Evolutionary conservation across 92 coral and sea anemone genomes (phyloP), one percentile per base, ranked within the genome.

Genomic region (Chrysogorgia sp.): DNA sequence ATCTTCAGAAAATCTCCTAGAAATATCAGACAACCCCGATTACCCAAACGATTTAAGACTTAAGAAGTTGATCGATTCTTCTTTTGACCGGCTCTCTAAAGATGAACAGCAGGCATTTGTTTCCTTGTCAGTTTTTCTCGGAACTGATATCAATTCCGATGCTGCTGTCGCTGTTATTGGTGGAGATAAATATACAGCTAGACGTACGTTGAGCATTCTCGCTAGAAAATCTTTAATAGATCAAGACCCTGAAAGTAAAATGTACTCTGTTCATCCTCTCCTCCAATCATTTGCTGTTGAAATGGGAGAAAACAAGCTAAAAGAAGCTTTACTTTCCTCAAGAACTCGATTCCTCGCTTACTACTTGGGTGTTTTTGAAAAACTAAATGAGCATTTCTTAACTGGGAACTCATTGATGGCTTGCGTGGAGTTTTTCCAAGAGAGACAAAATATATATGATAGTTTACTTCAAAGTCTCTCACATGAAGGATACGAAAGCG

Each of bases 121-220:
- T 0, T 65, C 83, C 2, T 22, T 79, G 53, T 43, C 72, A 12
- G 24, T 79, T 41, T 59, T 79, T 17, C 31, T 58, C 1, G 75
- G 23, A 1, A 4, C 43, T 37, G 19, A n/a, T 0, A 61, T 79
- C 23, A 37, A 33, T 34, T 20, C 26, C 1, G 12, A 43, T 30
- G 37, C 66, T 48, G 76, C 83, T 1, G 30, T 34, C 32, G 83
- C 83, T 6, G 78, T 79, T 79, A 35, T 79, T 17, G 75, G 63
- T 4, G 29, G 0, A 10, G 10, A 7, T 23, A 35, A 31, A n/a
- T 20, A 12, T 13, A 12, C 12, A 37, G 63, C 74, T 19, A 78
- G 34, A 2, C 48, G 40, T 15, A 48, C 66, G 3, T 78, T 78
- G 48, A 25, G 31, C 0, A 33, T 26, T 0, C 28, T 78, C 34